These are phyloP conservation scores for Eupithecia vulgata DNA, from an alignment of 2,888 invertebrate species.

Conservation along the genomic window DNA sequence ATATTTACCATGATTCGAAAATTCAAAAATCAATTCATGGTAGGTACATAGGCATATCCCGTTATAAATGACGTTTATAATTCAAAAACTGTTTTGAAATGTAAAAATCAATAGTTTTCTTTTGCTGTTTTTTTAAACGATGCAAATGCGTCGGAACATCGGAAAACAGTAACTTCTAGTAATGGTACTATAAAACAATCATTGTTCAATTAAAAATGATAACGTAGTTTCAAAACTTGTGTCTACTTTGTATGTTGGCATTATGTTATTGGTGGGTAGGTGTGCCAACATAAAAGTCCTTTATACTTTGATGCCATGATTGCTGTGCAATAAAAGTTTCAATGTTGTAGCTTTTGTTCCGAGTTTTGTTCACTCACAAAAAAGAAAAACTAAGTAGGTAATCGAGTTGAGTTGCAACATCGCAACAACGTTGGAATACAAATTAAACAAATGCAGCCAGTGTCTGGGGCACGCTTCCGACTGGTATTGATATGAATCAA, in stretches of 20 bases:
- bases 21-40: too few species aligned
- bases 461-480: too few species aligned
- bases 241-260: conserved; percentile 4
- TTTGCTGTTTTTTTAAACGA: background rate
- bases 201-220: background rate
- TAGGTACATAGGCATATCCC: too few species aligned
- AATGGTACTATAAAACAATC: background rate
- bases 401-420: conserved; percentile 2
- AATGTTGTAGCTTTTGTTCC: conserved; percentile 4
- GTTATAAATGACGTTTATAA: too few species aligned
- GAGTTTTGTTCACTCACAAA: background rate
- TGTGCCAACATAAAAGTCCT: conserved; percentile 1
- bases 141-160: background rate
- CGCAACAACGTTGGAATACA: background rate
- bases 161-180: background rate
- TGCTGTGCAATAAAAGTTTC: conserved; percentile 3
- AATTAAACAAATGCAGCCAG: too few species aligned
- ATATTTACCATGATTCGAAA: too few species aligned
- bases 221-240: background rate
- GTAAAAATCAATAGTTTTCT: too few species aligned
- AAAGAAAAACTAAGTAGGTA: background rate
- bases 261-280: background rate
- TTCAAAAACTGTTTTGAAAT: too few species aligned
- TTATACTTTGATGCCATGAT: conserved; percentile 6
- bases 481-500: too few species aligned